Conservation (phyloP, 2,113 vertebrate species). For the Atrichornis clamosus region DNA sequence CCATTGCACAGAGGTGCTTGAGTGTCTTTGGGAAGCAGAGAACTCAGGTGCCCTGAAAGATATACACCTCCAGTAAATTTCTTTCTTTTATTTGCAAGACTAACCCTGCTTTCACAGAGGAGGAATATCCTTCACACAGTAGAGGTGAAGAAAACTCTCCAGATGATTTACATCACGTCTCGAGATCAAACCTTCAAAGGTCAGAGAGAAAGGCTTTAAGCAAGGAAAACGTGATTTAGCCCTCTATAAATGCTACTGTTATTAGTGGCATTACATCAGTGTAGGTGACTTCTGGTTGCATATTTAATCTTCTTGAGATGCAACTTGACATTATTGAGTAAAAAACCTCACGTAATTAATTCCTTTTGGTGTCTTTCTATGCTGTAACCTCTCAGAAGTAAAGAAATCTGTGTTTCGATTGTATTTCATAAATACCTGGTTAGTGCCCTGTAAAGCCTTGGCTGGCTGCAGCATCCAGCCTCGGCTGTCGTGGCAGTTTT, state of each 20-base stretch:
- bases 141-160: background rate
- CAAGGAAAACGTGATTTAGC: background rate
- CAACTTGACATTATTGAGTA: background rate
- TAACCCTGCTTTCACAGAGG: background rate
- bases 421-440: background rate
- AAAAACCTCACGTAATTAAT: background rate
- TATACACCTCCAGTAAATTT: background rate
- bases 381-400: background rate
- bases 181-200: background rate
- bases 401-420: background rate
- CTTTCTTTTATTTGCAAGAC: background rate
- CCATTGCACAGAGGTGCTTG: background rate
- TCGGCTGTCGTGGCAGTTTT: background rate
- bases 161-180: background rate
- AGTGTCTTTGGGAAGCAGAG: background rate
- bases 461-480: background rate
- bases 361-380: background rate
- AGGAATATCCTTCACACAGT: background rate
- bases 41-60: background rate
- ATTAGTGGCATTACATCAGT: background rate
- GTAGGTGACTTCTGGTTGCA: background rate
- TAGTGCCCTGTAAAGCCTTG: background rate
- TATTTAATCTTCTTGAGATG: constrained; percentile 7
- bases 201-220: constrained; percentile 10
- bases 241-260: constrained; percentile 18